phyloP scores from a whole-genome alignment of 2,113 vertebrate species.

The Lophochroa leadbeateri region DNA sequence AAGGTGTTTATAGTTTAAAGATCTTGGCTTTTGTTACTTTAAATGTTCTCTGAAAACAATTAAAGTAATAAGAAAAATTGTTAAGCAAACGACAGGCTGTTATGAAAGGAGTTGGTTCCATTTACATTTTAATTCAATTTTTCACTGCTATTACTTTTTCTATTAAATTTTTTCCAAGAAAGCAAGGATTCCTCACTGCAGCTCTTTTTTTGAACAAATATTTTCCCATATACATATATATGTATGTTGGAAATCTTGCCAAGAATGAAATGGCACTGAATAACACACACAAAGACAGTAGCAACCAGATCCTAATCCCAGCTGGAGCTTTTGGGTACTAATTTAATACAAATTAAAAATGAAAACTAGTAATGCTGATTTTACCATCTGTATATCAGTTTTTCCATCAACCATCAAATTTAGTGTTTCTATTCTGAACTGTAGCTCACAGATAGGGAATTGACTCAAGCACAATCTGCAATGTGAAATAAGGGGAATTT shows the following conservation, averaged over 20 bases:
- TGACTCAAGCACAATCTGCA: background rate
- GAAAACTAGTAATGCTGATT: background rate
- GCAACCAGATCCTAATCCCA: background rate
- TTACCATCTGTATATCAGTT: background rate
- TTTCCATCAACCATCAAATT: background rate
- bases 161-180: background rate
- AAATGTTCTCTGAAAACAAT: background rate
- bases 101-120: background rate
- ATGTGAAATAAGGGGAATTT: background rate
- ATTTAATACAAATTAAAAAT: background rate
- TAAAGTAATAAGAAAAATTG: background rate
- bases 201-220: background rate
- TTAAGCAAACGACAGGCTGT: background rate
- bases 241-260: background rate
- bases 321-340: background rate
- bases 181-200: background rate
- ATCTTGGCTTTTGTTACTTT: background rate
- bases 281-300: background rate
- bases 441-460: background rate
- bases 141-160: background rate
- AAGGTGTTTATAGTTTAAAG: background rate
- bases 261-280: background rate
- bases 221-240: background rate
- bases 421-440: background rate
- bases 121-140: background rate